Percentiles rank a stretch among this genome's conserved stretches.
These are phyloP conservation scores for Cyphomyrus discorhynchus DNA, from an alignment of 2,113 vertebrate genomes.

Conservation along the genomic window DNA sequence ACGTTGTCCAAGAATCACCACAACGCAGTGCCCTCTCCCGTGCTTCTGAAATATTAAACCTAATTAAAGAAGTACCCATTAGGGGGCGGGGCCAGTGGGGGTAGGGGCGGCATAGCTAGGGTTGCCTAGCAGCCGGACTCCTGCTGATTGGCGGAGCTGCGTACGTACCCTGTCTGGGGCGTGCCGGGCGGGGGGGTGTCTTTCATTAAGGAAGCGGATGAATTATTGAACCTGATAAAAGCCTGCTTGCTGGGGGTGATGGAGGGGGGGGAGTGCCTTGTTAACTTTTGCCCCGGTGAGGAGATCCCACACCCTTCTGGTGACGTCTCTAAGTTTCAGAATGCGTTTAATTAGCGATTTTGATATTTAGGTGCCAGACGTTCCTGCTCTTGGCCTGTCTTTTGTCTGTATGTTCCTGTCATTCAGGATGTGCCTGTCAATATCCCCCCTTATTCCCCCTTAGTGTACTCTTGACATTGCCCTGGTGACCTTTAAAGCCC, in stretches of 20 bases:
- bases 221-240: constrained; percentile 7
- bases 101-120: background rate
- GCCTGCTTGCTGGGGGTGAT: background rate
- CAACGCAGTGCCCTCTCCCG: background rate
- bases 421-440: background rate
- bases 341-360: background rate
- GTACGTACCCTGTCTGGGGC: background rate
- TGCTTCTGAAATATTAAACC: constrained; percentile 9
- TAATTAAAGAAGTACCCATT: constrained; percentile 6
- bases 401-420: background rate
- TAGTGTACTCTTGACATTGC: background rate
- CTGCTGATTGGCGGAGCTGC: background rate
- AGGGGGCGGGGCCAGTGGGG: background rate
- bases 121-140: background rate
- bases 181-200: background rate
- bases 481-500: background rate
- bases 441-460: background rate
- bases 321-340: background rate
- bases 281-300: background rate
- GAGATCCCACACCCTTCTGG: background rate
- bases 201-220: background rate
- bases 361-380: background rate
- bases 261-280: background rate
- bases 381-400: background rate
- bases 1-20: background rate